A percentile compares a stretch with the other conserved stretches of the same genome.
phyloP scores from a whole-genome alignment of 1,140 invertebrate genomes.

The Calliphora vicina region DNA sequence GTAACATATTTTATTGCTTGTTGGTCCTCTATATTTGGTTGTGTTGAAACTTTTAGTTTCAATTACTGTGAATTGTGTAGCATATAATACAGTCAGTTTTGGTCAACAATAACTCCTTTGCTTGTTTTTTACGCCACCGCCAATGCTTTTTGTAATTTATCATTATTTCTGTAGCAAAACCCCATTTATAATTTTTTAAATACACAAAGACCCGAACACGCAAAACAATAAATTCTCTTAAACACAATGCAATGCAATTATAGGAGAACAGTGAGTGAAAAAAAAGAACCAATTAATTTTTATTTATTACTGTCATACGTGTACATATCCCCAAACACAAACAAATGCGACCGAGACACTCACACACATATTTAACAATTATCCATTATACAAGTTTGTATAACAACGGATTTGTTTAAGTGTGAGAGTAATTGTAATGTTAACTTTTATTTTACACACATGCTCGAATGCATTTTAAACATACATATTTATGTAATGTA shows the following conservation, averaged over 20 bases:
- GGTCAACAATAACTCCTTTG: no score
- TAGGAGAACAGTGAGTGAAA: not conserved
- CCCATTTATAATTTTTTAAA: no score
- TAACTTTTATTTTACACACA: not conserved
- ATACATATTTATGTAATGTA: no score
- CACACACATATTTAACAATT: no score
- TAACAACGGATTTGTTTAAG: not conserved
- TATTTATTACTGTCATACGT: not conserved
- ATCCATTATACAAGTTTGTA: no score
- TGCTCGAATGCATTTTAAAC: not conserved
- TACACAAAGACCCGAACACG: no score
- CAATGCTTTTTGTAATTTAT: not conserved
- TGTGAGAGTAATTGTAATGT: not conserved
- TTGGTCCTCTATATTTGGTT: no score
- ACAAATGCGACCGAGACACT: no score
- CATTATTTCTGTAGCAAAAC: not conserved
- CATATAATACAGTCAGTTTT: no score
- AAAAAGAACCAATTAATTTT: not conserved
- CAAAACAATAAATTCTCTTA: not conserved
- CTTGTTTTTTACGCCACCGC: not conserved
- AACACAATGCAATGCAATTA: conserved; percentile 2
- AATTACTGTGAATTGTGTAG: no score
- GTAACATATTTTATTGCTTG: no score
- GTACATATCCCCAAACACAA: not conserved
- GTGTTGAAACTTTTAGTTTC: no score